A percentile compares a stretch with the other conserved stretches of the same genome.
Evolutionary conservation across 2,113 vertebrate species (phyloP).

Genomic region (Thalassarche chlororhynchos): DNA sequence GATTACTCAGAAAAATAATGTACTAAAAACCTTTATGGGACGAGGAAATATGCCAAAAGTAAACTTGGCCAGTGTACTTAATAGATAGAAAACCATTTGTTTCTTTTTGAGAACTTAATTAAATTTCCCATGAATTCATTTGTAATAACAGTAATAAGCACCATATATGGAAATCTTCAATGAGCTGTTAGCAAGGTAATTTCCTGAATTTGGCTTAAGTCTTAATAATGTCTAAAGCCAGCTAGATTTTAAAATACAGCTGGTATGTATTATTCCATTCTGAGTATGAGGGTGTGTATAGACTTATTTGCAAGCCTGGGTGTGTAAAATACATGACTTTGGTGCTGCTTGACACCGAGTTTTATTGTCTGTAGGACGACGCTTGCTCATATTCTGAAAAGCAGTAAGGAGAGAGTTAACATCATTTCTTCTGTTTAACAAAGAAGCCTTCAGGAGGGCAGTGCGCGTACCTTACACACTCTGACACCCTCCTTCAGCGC

Average conservation of each 20-base stretch:
- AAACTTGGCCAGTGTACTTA: slow-evolving; percentile 23
- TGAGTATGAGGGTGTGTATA: not conserved
- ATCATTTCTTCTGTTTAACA: not conserved
- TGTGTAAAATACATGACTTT: not conserved
- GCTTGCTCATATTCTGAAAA: not conserved
- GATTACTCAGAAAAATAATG: slow-evolving; percentile 47
- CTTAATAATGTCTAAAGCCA: slow-evolving; percentile 26
- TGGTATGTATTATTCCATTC: slow-evolving; percentile 25
- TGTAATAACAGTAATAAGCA: slow-evolving; percentile 39
- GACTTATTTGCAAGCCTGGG: not conserved
- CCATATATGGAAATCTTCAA: slow-evolving; percentile 39
- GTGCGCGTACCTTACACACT: not conserved
- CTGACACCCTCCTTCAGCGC: not conserved
- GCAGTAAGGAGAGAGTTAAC: not conserved
- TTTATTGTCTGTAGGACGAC: not conserved
- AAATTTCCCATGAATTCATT: slow-evolving; percentile 63
- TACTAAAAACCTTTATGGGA: slow-evolving; percentile 20
- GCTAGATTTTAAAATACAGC: slow-evolving; percentile 34
- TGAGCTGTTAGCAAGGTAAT: slow-evolving; percentile 42
- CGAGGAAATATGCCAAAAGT: slow-evolving; percentile 33
- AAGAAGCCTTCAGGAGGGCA: not conserved
- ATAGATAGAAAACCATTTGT: slow-evolving; percentile 46
- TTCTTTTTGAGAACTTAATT: slow-evolving; percentile 58
- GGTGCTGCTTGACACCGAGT: not conserved
- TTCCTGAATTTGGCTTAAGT: slow-evolving; percentile 43